Evolutionary conservation across 2,113 vertebrate genomes (phyloP).

Genomic region (Lophius piscatorius): DNA sequence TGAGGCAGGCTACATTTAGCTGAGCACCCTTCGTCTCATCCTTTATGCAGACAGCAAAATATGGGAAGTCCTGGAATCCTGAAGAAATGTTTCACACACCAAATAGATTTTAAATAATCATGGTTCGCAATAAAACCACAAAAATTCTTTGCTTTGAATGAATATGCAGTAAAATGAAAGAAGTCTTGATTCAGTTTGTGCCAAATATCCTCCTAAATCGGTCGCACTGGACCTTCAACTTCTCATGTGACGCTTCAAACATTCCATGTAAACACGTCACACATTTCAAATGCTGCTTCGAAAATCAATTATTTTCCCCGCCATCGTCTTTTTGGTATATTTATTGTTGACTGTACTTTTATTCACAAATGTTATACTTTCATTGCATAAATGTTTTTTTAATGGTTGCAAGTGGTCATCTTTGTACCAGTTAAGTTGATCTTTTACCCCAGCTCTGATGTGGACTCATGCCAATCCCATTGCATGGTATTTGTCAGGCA

Average conservation of each 20-base stretch:
- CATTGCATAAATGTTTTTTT: constrained; percentile 62
- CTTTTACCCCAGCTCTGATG: constrained; percentile 43
- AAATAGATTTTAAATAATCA: too few species aligned
- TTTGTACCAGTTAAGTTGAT: constrained; percentile 61
- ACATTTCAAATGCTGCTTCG: constrained; percentile 52
- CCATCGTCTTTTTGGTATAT: constrained; percentile 66
- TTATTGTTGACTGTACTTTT: constrained; percentile 76
- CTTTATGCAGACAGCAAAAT: too few species aligned
- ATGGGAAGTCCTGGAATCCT: too few species aligned
- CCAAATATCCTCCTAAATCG: neutral
- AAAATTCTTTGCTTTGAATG: too few species aligned
- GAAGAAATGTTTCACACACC: too few species aligned
- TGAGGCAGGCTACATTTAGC: too few species aligned
- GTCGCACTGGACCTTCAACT: constrained; percentile 11
- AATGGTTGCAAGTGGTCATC: constrained; percentile 55
- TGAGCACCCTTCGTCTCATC: too few species aligned
- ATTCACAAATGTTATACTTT: constrained; percentile 75
- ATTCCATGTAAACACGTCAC: constrained; percentile 76
- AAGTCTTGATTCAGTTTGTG: neutral
- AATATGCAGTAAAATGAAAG: too few species aligned
- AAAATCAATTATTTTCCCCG: constrained; percentile 28
- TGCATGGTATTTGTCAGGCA: constrained; percentile 52
- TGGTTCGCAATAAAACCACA: too few species aligned
- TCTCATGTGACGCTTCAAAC: constrained; percentile 63
- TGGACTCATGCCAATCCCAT: constrained; percentile 22